Evolutionary conservation across 2,888 invertebrate species (phyloP), one percentile per base, ranked within the genome.

Genomic region (Tachina grossa): DNA sequence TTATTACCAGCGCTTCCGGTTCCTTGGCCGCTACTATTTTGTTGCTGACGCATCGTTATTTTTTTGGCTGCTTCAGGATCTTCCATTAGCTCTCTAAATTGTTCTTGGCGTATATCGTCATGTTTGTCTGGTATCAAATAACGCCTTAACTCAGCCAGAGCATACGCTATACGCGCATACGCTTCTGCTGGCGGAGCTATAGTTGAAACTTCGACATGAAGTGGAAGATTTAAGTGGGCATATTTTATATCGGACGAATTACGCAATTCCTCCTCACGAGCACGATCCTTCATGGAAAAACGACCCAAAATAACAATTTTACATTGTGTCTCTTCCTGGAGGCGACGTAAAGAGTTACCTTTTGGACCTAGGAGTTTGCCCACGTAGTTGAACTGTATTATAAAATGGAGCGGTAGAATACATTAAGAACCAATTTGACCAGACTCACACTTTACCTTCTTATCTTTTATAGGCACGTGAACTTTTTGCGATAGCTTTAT

Each of bases 221-320:
- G 93, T 90, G 98, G 97, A 88, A 98, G 97, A 83, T 95, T 94
- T 61, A 98, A 94, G 92, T 98, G 98, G 16, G 97, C 95, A 92
- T 97, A 98, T 92, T 98, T 98, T 1, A 97, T 96, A 92, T 98
- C 98, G 86, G 96, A 93, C 0, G 97, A 96, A 90, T 95, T 95
- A 31, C 97, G 94, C 41, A 97, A 94, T 90, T 96, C 96, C 89
- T 97, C 96, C 91, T 97, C 97, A 93, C 97, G 95, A 90, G 94
- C 94, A 61, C 96, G 96, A 93, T 98, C 98, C 92, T 97, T 96
- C 97, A 98, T 98, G 1, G 98, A 98, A 75, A 98, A 98, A 87
- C 96, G 94, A 13, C 98, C 98, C 22, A 98, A 94, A 49, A 98
- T 97, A n/a, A 98, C 97, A 96, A 98, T 98, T 93, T 97, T 98